A percentile compares a stretch with the other conserved stretches of the same genome.
phyloP scores from a whole-genome alignment of 2,113 vertebrate genomes.

The Heterocephalus glaber region DNA sequence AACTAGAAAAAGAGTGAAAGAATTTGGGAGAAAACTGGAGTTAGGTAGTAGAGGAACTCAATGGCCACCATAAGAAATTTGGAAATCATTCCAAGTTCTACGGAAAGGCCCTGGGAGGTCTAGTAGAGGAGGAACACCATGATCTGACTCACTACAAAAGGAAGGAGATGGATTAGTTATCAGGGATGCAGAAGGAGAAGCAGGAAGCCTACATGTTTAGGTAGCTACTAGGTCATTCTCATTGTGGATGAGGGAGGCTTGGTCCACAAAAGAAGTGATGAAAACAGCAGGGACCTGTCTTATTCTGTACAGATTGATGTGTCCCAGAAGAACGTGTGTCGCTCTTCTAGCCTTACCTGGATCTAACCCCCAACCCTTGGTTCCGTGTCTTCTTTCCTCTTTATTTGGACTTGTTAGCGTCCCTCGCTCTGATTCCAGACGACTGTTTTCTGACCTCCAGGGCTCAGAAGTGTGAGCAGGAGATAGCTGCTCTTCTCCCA shows the following conservation, averaged over 20 bases:
- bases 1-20: constrained; percentile 13
- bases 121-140: not conserved
- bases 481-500: not conserved
- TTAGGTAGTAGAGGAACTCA: not conserved
- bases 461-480: not conserved
- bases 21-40: not conserved
- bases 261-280: not conserved
- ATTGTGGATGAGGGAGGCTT: not conserved
- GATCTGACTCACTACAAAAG: not conserved
- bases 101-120: not conserved
- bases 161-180: not conserved
- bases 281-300: not conserved
- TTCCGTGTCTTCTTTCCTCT: not conserved
- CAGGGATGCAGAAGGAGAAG: not conserved
- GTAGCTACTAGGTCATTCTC: not conserved
- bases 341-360: not conserved
- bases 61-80: not conserved
- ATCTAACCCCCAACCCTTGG: not conserved
- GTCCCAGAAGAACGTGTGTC: not conserved
- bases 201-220: not conserved
- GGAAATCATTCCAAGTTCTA: not conserved
- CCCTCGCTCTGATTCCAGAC: not conserved
- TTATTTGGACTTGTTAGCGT: not conserved
- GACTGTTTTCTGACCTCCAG: no score
- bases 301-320: not conserved